These are phyloP conservation scores for Spermophilus dauricus DNA, from an alignment of 2,113 vertebrate species.

Conservation along the genomic window DNA sequence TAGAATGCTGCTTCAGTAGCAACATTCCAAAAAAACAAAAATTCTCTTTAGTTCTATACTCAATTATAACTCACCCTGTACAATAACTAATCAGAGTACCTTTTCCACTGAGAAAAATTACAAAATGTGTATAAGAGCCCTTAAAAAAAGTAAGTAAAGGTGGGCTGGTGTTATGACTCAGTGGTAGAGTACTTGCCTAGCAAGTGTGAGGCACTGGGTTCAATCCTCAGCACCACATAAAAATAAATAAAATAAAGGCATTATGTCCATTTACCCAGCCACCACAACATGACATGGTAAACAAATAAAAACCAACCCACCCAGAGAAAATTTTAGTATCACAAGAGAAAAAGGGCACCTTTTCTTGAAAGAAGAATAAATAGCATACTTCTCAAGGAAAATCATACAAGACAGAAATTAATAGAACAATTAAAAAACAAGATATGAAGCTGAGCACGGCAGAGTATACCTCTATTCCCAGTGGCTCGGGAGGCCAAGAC, in stretches of 20 bases:
- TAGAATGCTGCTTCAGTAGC: background rate
- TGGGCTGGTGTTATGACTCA: too few species aligned
- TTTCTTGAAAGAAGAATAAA: background rate
- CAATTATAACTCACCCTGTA: background rate
- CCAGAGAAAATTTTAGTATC: background rate
- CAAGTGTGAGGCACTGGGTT: too few species aligned
- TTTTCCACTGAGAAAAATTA: background rate
- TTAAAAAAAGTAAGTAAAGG: background rate
- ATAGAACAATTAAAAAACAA: background rate
- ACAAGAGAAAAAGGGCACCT: background rate
- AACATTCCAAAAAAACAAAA: slow-evolving; percentile 9
- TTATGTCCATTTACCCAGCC: too few species aligned
- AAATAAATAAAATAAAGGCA: too few species aligned
- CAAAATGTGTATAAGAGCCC: background rate
- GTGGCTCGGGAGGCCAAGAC: too few species aligned
- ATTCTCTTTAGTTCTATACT: background rate
- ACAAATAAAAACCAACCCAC: background rate
- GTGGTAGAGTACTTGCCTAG: too few species aligned
- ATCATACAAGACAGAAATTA: background rate
- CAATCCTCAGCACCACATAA: too few species aligned
- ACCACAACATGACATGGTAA: background rate
- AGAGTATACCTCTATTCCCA: too few species aligned
- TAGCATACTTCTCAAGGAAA: background rate
- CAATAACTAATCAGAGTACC: background rate
- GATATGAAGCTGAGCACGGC: background rate